A percentile compares a stretch with the other conserved stretches of the same genome.
These are phyloP conservation scores for Hyles euphorbiae DNA, from an alignment of 1,140 invertebrate genomes.

Conservation along the genomic window DNA sequence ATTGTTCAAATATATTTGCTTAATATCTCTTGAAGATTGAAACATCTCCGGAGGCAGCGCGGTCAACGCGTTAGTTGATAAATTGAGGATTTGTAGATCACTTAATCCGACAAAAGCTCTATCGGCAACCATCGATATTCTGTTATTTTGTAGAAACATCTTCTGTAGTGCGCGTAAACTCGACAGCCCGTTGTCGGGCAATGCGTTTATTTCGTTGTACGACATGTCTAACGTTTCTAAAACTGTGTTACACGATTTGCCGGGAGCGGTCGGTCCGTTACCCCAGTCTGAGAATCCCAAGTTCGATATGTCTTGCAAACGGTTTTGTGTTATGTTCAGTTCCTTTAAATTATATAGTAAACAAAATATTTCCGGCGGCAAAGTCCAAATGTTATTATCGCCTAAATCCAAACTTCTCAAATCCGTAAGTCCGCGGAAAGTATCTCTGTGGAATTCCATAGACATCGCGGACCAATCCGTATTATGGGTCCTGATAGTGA, in stretches of 20 bases:
- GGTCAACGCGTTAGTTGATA: conserved; percentile 85
- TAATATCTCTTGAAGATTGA: conserved; percentile 81
- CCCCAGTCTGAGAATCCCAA: conserved; percentile 84
- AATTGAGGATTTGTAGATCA: conserved; percentile 82
- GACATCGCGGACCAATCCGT: conserved; percentile 88
- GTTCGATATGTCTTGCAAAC: conserved; percentile 84
- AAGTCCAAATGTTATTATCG: conserved; percentile 88
- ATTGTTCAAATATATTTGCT: conserved; percentile 87
- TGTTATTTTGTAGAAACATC: conserved; percentile 84
- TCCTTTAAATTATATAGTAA: conserved; percentile 81
- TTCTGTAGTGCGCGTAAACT: conserved; percentile 81
- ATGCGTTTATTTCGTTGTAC: conserved; percentile 81
- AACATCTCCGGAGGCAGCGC: conserved; percentile 87
- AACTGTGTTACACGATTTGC: conserved; percentile 80
- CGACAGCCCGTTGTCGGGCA: conserved; percentile 83
- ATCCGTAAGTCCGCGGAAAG: conserved; percentile 81
- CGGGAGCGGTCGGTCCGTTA: conserved; percentile 71
- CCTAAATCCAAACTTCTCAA: conserved; percentile 84
- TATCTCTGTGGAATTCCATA: conserved; percentile 83
- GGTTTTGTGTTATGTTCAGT: conserved; percentile 86
- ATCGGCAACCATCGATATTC: conserved; percentile 83
- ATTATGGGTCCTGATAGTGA: conserved; percentile 87
- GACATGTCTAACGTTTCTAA: conserved; percentile 85
- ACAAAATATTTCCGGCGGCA: conserved; percentile 86
- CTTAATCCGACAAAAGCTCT: conserved; percentile 83